Evolutionary conservation across 1,140 invertebrate species (phyloP).

Genomic region (Nebria ingens): DNA sequence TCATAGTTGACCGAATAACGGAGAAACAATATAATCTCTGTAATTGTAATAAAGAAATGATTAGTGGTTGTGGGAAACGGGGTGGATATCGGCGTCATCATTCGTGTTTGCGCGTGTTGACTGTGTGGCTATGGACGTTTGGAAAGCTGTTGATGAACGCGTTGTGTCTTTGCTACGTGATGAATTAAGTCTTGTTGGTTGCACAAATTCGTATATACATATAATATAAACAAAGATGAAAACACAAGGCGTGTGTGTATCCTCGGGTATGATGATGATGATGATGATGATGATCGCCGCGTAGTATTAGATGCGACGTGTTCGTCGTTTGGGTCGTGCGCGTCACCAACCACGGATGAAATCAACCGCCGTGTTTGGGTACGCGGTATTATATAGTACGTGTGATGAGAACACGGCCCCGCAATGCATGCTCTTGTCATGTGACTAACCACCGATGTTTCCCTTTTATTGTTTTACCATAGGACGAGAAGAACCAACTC

Average conservation of each 20-base stretch:
- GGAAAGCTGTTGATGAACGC: conserved; percentile 16
- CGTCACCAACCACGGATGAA: background rate
- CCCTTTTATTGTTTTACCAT: conserved; percentile 47
- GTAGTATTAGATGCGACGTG: too few species aligned
- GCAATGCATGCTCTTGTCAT: conserved; percentile 31
- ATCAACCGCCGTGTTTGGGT: background rate
- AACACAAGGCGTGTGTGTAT: too few species aligned
- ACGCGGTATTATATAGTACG: background rate
- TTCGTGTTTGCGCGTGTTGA: conserved; percentile 29
- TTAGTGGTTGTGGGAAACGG: background rate
- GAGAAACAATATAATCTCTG: too few species aligned
- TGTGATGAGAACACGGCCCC: conserved; percentile 14
- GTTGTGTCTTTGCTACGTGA: too few species aligned
- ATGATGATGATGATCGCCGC: too few species aligned
- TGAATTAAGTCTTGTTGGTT: too few species aligned
- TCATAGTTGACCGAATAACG: background rate
- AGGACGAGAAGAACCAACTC: conserved; percentile 49
- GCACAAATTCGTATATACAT: too few species aligned
- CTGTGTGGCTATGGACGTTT: conserved; percentile 32
- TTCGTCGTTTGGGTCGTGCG: background rate
- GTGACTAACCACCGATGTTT: conserved; percentile 50
- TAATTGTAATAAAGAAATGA: too few species aligned
- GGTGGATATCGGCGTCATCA: conserved; percentile 8
- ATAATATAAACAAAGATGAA: too few species aligned
- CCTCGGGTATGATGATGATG: too few species aligned